Evolutionary conservation across 2,888 invertebrate genomes (phyloP), one percentile per base, ranked within the genome.

Genomic region (Limnephilus auricula): DNA sequence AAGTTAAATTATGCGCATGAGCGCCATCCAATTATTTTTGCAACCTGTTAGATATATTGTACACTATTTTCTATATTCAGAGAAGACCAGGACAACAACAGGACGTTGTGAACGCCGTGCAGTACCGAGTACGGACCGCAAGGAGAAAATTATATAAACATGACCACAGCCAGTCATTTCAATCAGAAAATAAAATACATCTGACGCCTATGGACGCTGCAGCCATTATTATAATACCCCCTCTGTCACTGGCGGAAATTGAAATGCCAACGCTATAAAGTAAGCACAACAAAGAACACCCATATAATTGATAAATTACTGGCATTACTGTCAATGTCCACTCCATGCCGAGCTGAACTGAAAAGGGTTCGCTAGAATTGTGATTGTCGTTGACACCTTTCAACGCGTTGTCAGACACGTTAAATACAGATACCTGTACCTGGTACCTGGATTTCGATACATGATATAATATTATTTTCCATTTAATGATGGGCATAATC

Each of bases 231-330:
- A 34, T 34, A 82, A 82, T 82, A 82, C 34, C 82, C 31, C 18
- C 34, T 37, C 34, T 82, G 82, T 82, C 82, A 37, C 82, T 34
- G 34, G 18, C 82, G 82, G 82, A 82, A 82, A 82, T 82, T 82
- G 32, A 82, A 82, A 82, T 82, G 82, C 82, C 82, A 82, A 34
- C 34, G 82, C 82, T 37, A 37, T 82, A 32, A 34, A 82, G 82
- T 82, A 82, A 5, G 34, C 32, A 82, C 25, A 34, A 82, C 82
- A 82, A 82, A 82, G 34, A 82, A 30, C 82, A 34, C 32, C 31
- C 25, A 34, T 45, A 18, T 82, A 32, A 82, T 82, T 32, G 82
- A 82, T 31, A 82, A 34, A 82, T 82, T 82, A 37, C 34, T 82
- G 31, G 1, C 31, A 80, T 82, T 82, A 37, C 34, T 82, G 31